These are phyloP conservation scores for Apostichopus leukothele DNA, from an alignment of 53 echinoderm and acorn worm species.

Conservation along the genomic window DNA sequence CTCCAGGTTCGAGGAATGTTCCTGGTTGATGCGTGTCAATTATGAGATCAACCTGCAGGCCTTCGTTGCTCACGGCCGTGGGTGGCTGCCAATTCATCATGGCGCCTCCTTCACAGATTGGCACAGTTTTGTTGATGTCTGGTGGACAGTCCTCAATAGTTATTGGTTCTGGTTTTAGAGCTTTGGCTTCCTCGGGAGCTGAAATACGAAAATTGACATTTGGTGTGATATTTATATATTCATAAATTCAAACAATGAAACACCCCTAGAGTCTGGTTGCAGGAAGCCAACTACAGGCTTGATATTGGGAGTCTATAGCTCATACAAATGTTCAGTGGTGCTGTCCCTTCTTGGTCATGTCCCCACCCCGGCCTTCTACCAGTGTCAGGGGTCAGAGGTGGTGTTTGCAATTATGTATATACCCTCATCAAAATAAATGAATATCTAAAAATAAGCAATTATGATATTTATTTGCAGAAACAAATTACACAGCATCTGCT, in stretches of 20 bases:
- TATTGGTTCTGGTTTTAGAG: background rate
- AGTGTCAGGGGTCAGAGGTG: too few relatives aligned
- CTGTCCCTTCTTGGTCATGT: too few relatives aligned
- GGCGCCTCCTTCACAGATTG: background rate
- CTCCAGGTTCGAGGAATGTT: background rate
- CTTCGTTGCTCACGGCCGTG: constrained; percentile 21
- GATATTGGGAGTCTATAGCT: too few relatives aligned
- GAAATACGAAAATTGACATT: background rate
- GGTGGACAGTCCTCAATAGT: constrained; percentile 21
- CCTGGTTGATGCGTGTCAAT: constrained; percentile 4
- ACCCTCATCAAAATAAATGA: background rate
- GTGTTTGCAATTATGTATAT: too few relatives aligned
- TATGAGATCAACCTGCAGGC: background rate
- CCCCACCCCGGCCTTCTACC: too few relatives aligned
- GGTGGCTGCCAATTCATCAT: constrained; percentile 18
- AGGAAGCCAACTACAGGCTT: too few relatives aligned
- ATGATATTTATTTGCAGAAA: background rate
- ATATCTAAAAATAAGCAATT: background rate
- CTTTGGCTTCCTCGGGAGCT: background rate
- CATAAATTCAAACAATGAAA: too few relatives aligned
- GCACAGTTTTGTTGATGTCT: constrained; percentile 14
- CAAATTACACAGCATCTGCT: background rate
- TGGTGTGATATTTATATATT: too few relatives aligned
- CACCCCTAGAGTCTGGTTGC: too few relatives aligned
- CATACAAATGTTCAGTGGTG: too few relatives aligned